Evolutionary conservation across 2,113 vertebrate genomes (phyloP).

Genomic region (Gymnorhina tibicen): DNA sequence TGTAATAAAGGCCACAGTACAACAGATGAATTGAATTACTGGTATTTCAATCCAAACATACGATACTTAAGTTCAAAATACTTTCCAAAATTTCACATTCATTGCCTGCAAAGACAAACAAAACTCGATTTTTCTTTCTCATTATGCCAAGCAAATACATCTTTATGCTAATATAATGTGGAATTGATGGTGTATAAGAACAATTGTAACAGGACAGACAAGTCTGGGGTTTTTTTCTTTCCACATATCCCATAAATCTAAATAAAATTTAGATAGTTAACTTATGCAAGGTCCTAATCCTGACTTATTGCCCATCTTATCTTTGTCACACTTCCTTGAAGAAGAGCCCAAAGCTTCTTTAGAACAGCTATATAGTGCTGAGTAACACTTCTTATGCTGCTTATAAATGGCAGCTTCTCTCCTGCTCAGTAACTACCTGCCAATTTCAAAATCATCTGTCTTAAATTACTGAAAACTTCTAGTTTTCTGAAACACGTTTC

Average conservation of each 20-base stretch:
- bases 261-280: background rate
- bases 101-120: background rate
- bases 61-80: background rate
- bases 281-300: background rate
- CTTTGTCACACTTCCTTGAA: background rate
- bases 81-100: background rate
- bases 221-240: background rate
- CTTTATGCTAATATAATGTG: background rate
- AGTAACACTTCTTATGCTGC: background rate
- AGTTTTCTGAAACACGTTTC: background rate
- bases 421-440: background rate
- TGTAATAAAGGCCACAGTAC: constrained; percentile 5
- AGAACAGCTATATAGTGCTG: background rate
- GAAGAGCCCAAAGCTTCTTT: background rate
- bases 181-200: background rate
- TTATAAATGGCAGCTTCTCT: background rate
- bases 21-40: constrained; percentile 10
- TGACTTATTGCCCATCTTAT: background rate
- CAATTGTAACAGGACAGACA: background rate
- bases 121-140: background rate
- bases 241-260: background rate
- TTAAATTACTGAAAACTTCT: background rate
- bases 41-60: background rate
- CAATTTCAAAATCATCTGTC: background rate
- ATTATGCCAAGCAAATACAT: background rate